Evolutionary conservation across 2,888 invertebrate species (phyloP), one percentile per base, ranked within the genome.

Genomic region (Baccha elongata): DNA sequence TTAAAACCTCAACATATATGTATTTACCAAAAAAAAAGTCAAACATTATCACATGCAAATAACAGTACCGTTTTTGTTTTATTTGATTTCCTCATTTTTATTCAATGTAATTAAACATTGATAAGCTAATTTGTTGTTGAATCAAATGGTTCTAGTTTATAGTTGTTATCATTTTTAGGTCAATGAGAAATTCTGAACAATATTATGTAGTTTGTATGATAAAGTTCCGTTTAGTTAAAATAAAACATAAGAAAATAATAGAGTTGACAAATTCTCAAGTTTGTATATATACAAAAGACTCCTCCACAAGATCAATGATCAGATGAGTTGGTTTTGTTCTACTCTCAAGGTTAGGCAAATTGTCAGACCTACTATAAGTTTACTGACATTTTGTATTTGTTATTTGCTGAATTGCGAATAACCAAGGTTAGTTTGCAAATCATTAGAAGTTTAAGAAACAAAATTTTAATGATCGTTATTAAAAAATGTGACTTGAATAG

Each of bases 121-220:
- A 62, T 71, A 60, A 52, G 11, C 3, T n/a, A 5, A 32, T 13
- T 23, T 11, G 37, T n/a, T 53, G 52, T 21, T 48, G 23, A 62
- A 64, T 76, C 40, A 68, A 76, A 21, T 50, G 74, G 21, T 19
- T n/a, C n/a, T n/a, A n/a, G 13, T 32, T 29, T 32, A 13, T 32
- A 6, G 3, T 7, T 11, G 42, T 81, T 81, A 81, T 81, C 80
- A 75, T 60, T 44, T 60, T 58, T 81, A 32, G 80, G 80, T 81
- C 75, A 81, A 81, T 75, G 75, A 50, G 13, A 69, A 68, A 40
- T 68, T 80, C 55, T 74, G 8, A 32, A 8, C 1, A 5, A 40
- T 40, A 13, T n/a, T n/a, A n/a, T n/a, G n/a, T 13, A 40, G 37
- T 13, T 40, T n/a, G 13, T 40, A 13, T 40, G 37, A 40, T 5